Conservation (phyloP, 1,140 invertebrate species). For the Pseudomyrmex sp. region DNA sequence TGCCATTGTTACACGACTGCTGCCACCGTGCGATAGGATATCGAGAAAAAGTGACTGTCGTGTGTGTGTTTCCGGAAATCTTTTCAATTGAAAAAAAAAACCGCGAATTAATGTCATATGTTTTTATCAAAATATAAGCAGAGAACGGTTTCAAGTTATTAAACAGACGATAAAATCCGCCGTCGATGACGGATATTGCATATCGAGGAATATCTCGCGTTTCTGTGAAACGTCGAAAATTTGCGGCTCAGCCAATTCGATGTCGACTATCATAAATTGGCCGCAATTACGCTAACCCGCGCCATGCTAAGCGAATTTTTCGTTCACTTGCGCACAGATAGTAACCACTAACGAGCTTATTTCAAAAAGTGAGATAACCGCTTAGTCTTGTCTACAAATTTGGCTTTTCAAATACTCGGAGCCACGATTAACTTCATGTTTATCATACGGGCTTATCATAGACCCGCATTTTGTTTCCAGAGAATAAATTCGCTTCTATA, state of each 20-base stretch:
- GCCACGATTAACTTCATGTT: background rate
- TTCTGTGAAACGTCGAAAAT: slow-evolving; percentile 38
- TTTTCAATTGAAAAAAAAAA: background rate
- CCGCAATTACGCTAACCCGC: slow-evolving; percentile 23
- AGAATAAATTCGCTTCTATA: background rate
- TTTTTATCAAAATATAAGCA: background rate
- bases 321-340: background rate
- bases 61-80: background rate
- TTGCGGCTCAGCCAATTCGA: slow-evolving; percentile 7
- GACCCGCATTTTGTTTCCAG: background rate
- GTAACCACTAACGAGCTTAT: slow-evolving; percentile 24
- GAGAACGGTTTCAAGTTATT: slow-evolving; percentile 8
- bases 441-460: background rate
- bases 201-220: slow-evolving; percentile 4
- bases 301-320: slow-evolving; percentile 27
- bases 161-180: slow-evolving; percentile 12
- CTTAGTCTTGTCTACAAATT: slow-evolving; percentile 11
- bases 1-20: slow-evolving; percentile 12
- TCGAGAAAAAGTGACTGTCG: slow-evolving; percentile 24
- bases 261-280: slow-evolving; percentile 16
- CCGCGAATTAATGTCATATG: slow-evolving; percentile 9
- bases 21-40: slow-evolving; percentile 19
- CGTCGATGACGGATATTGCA: background rate
- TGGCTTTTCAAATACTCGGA: slow-evolving; percentile 24
- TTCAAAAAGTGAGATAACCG: background rate